Evolutionary conservation across 2,888 invertebrate genomes (phyloP).

Genomic region (Tanytarsus gracilentus): DNA sequence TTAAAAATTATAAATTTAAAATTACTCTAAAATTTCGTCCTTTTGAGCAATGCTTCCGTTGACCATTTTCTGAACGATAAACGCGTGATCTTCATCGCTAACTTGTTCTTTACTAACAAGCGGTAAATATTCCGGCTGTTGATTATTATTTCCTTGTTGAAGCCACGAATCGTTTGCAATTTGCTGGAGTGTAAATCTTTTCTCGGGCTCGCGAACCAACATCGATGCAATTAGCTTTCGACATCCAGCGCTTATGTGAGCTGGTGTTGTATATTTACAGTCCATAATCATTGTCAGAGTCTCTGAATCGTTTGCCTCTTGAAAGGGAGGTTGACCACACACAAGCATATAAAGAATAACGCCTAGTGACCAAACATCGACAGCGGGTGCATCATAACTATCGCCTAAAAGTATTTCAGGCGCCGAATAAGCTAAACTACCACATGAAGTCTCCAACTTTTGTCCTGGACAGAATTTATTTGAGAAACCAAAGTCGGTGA

Average conservation of each 20-base stretch:
- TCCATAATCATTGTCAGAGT: slow-evolving; percentile 99
- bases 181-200: slow-evolving; percentile 70
- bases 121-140: slow-evolving; percentile 60
- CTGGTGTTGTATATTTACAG: slow-evolving; percentile 90
- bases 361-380: slow-evolving; percentile 98
- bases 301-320: slow-evolving; percentile 98
- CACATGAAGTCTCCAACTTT: slow-evolving; percentile 95
- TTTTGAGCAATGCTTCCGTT: slow-evolving; percentile 89
- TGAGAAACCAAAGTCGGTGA: slow-evolving; percentile 97
- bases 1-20: background rate
- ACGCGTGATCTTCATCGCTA: slow-evolving; percentile 81
- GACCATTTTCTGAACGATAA: slow-evolving; percentile 92
- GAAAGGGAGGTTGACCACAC: slow-evolving; percentile 94
- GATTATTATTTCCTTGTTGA: slow-evolving; percentile 46
- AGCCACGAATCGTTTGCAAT: slow-evolving; percentile 84
- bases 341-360: slow-evolving; percentile 93
- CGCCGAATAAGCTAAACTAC: slow-evolving; percentile 96
- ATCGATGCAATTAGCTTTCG: slow-evolving; percentile 84
- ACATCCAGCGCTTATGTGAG: slow-evolving; percentile 78
- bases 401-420: slow-evolving; percentile 98
- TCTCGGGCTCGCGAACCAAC: slow-evolving; percentile 88
- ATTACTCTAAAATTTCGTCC: slow-evolving; percentile 85
- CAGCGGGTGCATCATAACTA: slow-evolving; percentile 97
- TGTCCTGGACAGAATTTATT: slow-evolving; percentile 94
- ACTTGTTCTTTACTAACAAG: slow-evolving; percentile 83